These are phyloP conservation scores for Gymnoscelis rufifasciata DNA, from an alignment of 2,888 invertebrate genomes.

Conservation along the genomic window DNA sequence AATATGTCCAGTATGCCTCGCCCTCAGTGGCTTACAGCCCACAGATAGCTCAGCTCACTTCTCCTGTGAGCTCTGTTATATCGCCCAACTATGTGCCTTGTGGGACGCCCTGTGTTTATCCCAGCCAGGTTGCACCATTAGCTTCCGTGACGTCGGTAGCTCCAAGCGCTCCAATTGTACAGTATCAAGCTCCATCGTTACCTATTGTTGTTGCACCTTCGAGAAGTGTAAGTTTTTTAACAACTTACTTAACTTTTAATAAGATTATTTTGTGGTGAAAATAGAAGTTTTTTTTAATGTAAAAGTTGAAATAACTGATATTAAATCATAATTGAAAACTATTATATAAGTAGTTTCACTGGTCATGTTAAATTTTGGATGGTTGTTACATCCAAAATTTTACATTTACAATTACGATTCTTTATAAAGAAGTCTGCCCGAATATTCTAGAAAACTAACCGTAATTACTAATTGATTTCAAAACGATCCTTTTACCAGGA, in stretches of 20 bases:
- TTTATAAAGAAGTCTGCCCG: too few species aligned
- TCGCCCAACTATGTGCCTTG: conserved; percentile 49
- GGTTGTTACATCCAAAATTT: too few species aligned
- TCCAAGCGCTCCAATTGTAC: conserved; percentile 43
- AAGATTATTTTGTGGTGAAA: too few species aligned
- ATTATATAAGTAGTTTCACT: too few species aligned
- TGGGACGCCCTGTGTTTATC: conserved; percentile 54
- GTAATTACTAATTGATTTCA: too few species aligned
- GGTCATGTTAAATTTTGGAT: too few species aligned
- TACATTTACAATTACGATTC: too few species aligned
- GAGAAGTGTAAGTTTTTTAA: conserved; percentile 46
- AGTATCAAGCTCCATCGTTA: conserved; percentile 47
- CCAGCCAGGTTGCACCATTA: conserved; percentile 41
- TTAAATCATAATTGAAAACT: too few species aligned
- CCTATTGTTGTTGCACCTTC: conserved; percentile 47
- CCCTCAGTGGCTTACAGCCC: conserved; percentile 39
- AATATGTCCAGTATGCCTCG: conserved; percentile 52
- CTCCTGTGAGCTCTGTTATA: conserved; percentile 39
- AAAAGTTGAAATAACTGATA: too few species aligned
- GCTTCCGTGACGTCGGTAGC: conserved; percentile 38
- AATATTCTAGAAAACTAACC: too few species aligned
- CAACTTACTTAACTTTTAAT: too few species aligned
- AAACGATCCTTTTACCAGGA: conserved; percentile 9
- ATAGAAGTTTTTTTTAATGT: too few species aligned
- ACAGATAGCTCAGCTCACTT: conserved; percentile 46